Base-by-base conservation (phyloP, 2,888 invertebrate species). In the Andricus quercusramuli region DNA sequence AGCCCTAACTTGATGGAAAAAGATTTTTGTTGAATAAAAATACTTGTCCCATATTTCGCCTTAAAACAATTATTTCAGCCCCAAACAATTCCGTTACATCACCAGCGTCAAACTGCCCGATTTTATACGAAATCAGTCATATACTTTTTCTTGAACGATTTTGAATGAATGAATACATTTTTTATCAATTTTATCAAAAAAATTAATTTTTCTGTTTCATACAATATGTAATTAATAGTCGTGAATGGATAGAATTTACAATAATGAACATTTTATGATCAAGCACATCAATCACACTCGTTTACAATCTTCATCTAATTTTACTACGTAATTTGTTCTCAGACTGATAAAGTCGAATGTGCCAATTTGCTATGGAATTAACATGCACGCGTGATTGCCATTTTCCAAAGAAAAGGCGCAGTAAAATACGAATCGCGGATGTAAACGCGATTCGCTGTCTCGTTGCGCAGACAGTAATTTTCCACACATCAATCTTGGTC, bases 361-460 rank as follows among this genome's bases (percentile, higher is more conserved):
- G 70, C 70, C n/a, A 70, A 70, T 70, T 70, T 70, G 32, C 51
- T 20, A 70, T 70, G 70, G 51, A 70, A 70, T 70, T 70, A 70
- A 51, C 70, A 70, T 70, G 70, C 51, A 51, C 29, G 70, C 70
- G 51, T 70, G 51, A 70, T 70, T 70, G 70, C 70, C 5, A 51
- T 51, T 70, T 70, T 70, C 47, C 25, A n/a, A 70, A 51, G 70
- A 70, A 70, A 70, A 70, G 51, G 47, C 70, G 70, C 70, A 70
- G 32, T 32, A n/a, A n/a, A 51, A 17, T 47, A 70, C 44, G 29
- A 70, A 70, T 70, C 70, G 51, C 70, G 70, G 70, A 70, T 70
- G 29, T 70, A 70, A 70, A 70, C 59, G 32, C 70, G 13, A 59
- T 59, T 59, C 22, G 22, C 29, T 25, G 70, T 70, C 66, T 70